These are phyloP conservation scores for Dryobates pubescens DNA, from an alignment of 2,797 vertebrate species.

Conservation along the genomic window DNA sequence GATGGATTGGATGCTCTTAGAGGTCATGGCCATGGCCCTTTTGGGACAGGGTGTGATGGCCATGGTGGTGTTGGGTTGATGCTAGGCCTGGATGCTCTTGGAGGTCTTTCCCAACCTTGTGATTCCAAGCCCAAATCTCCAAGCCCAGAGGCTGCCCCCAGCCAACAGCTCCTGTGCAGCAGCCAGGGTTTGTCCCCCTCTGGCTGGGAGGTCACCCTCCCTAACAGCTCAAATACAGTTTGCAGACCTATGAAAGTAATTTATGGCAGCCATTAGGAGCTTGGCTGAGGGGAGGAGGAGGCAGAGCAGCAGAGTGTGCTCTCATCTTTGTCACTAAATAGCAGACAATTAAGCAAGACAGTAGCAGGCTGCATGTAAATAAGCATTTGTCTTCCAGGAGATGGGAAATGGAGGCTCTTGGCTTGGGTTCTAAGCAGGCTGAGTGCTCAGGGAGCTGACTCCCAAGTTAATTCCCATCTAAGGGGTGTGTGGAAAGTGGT, in stretches of 20 bases:
- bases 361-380: not conserved
- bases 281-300: not conserved
- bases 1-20: too few relatives aligned
- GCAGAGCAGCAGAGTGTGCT: not conserved
- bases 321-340: not conserved
- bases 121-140: not conserved
- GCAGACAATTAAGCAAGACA: not conserved
- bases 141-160: not conserved
- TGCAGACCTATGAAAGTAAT: not conserved
- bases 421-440: not conserved
- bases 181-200: not conserved
- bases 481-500: not conserved
- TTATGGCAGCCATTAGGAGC: not conserved
- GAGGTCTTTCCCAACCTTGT: too few relatives aligned
- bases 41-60: too few relatives aligned
- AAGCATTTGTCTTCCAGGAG: not conserved
- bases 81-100: too few relatives aligned
- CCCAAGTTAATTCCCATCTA: not conserved
- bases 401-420: not conserved
- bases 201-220: not conserved
- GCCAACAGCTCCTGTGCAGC: not conserved
- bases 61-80: too few relatives aligned
- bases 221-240: not conserved
- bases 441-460: not conserved
- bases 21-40: too few relatives aligned